phyloP scores from a whole-genome alignment of 2,888 invertebrate genomes.

The Dilophus febrilis region DNA sequence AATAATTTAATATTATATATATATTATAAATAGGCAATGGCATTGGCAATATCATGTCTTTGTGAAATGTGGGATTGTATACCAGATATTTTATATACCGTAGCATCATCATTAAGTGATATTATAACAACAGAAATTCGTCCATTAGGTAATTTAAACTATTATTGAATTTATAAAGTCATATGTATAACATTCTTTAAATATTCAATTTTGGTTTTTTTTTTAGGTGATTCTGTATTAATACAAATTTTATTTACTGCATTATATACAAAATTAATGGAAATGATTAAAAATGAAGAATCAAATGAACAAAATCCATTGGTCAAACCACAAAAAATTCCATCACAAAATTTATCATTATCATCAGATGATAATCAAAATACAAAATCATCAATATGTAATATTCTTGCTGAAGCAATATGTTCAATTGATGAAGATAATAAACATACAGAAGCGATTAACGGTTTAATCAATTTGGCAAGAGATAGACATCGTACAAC shows the following conservation, averaged over 20 bases:
- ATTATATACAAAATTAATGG: slow-evolving; percentile 46
- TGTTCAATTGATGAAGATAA: slow-evolving; percentile 66
- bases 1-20: no score
- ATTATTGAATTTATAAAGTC: background rate
- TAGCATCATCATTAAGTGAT: slow-evolving; percentile 45
- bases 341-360: background rate
- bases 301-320: slow-evolving; percentile 7
- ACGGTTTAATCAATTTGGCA: slow-evolving; percentile 25
- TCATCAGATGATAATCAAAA: slow-evolving; percentile 7
- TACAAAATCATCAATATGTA: slow-evolving; percentile 38
- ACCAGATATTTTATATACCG: slow-evolving; percentile 38
- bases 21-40: slow-evolving; percentile 39
- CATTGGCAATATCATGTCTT: slow-evolving; percentile 50
- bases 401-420: slow-evolving; percentile 59
- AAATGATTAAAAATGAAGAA: slow-evolving; percentile 26
- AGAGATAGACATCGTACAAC: slow-evolving; percentile 29
- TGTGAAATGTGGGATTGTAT: slow-evolving; percentile 51
- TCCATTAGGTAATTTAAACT: slow-evolving; percentile 39
- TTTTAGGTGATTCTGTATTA: slow-evolving; percentile 38
- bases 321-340: background rate
- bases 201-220: no score
- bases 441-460: slow-evolving; percentile 46
- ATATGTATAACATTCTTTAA: background rate
- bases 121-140: slow-evolving; percentile 49
- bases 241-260: slow-evolving; percentile 54